Base-by-base conservation (phyloP, 2,888 invertebrate genomes). In the Heliconius ismenius region DNA sequence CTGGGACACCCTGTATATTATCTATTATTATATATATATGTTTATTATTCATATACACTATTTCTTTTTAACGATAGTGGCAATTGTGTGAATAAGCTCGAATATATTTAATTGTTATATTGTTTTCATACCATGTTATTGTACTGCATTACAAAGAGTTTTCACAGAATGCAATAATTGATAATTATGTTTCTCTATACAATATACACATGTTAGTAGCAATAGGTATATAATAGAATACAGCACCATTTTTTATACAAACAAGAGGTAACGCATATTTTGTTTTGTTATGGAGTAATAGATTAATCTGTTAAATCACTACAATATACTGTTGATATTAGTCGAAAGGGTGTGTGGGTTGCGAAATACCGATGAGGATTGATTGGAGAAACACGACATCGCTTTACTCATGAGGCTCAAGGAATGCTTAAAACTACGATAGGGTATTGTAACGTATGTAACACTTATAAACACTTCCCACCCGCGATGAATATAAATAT, bases 241-340 rank as follows among this genome's bases (percentile, higher is more conserved):
- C 85, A 87, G 83, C 84, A 84, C 84, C 85, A 86, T 87, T 88
- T 81, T 39, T 88, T 91, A 90, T 91, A 90, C 85, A 88, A 86
- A 85, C 85, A 83, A 88, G 86, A 88, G 84, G 83, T 77, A 80
- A 87, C 85, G 86, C 84, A 87, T 87, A 90, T 92, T 89, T 88
- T 91, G 90, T 92, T 92, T 90, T 91, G 91, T 92, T 92, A 89
- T 91, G 84, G 89, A 86, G 82, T 91, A 90, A 89, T 92, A 91
- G 90, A 90, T 90, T 92, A 92, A 91, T 92, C 88, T 92, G 91
- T 92, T 92, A 79, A 87, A 86, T 86, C 86, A 88, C 86, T 88
- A 86, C 88, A 89, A 85, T 88, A 82, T 86, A 84, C 85, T 89
- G 87, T 89, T 88, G 74, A 80, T 81, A 80, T 81, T 80, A 80